Conservation (phyloP, 2,113 vertebrate species). For the Etheostoma cragini region DNA sequence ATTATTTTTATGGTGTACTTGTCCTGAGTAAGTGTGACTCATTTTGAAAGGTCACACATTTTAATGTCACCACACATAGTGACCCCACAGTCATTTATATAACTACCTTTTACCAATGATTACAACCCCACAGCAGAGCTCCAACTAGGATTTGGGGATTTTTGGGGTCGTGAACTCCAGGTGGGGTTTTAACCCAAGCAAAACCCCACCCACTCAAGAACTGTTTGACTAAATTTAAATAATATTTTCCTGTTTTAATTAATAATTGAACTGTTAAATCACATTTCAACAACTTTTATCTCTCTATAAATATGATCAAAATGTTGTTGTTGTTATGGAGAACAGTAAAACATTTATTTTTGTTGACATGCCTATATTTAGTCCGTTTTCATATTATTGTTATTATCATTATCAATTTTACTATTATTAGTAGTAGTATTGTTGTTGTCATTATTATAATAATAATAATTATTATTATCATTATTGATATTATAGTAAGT, state of each 20-base stretch:
- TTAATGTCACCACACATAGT: not conserved
- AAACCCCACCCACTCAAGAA: conserved; percentile 10
- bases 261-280: not conserved
- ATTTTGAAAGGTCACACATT: conserved; percentile 16
- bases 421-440: too few species aligned
- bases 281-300: not conserved
- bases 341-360: not conserved
- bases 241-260: not conserved
- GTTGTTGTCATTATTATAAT: too few species aligned
- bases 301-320: not conserved
- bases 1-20: not conserved
- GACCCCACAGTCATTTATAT: not conserved
- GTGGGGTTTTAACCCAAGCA: not conserved
- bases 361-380: not conserved
- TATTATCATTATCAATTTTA: too few species aligned
- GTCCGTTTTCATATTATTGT: not conserved
- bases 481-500: too few species aligned
- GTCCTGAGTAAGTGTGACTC: not conserved
- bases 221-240: not conserved
- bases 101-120: not conserved
- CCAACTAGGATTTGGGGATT: not conserved
- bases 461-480: too few species aligned
- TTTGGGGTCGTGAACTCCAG: not conserved
- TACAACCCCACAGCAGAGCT: not conserved
- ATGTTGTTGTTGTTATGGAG: not conserved